phyloP scores from a whole-genome alignment of 2,888 invertebrate species.

The Agriopis leucophaearia region DNA sequence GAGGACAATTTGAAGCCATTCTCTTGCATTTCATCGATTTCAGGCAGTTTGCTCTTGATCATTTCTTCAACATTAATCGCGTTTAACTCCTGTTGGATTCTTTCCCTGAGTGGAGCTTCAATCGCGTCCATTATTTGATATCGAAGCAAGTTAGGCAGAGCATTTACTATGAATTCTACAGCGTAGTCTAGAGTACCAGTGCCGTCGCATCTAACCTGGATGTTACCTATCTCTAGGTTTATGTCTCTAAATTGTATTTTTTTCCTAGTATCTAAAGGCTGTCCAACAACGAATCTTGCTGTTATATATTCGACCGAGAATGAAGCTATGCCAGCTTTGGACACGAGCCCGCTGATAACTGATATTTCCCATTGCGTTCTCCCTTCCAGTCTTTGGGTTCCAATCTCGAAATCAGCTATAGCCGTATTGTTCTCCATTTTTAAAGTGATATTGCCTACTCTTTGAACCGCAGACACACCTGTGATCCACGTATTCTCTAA shows the following conservation, averaged over 20 bases:
- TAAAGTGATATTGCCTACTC: constrained; percentile 92
- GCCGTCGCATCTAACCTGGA: constrained; percentile 93
- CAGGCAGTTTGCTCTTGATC: constrained; percentile 89
- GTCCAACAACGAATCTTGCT: constrained; percentile 89
- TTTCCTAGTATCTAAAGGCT: constrained; percentile 92
- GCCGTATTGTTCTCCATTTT: constrained; percentile 90
- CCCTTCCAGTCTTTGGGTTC: constrained; percentile 92
- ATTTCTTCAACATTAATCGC: constrained; percentile 91
- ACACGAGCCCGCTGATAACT: constrained; percentile 89
- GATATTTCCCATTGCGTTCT: constrained; percentile 92
- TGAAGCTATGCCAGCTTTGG: constrained; percentile 90
- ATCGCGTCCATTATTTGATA: constrained; percentile 95
- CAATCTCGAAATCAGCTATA: constrained; percentile 89
- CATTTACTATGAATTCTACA: constrained; percentile 92
- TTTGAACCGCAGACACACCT: constrained; percentile 93
- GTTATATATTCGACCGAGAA: constrained; percentile 93
- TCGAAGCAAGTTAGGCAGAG: constrained; percentile 93
- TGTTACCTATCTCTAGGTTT: constrained; percentile 93
- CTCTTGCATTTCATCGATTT: constrained; percentile 87
- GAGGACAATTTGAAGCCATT: constrained; percentile 78
- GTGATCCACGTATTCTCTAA: constrained; percentile 92
- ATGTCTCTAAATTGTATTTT: constrained; percentile 90
- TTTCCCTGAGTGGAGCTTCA: constrained; percentile 91
- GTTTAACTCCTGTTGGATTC: constrained; percentile 91
- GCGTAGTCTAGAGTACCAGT: constrained; percentile 95